Percentiles rank a stretch among this genome's conserved stretches.
These are phyloP conservation scores for Panzeria rudis DNA, from an alignment of 2,888 invertebrate species.

Conservation along the genomic window DNA sequence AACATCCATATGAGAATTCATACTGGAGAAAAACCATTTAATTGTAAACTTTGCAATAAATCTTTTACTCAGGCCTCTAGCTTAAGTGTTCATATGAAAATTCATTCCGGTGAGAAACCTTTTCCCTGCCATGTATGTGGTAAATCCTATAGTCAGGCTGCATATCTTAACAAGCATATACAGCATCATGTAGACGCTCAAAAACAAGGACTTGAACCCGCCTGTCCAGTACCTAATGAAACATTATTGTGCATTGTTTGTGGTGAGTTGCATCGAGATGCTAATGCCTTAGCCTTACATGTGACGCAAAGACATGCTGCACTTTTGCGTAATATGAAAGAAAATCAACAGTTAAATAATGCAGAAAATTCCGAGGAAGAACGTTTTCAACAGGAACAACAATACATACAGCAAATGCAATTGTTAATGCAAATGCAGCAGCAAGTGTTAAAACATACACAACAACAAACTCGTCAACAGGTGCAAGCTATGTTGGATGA, in stretches of 20 bases:
- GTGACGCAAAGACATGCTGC: slow-evolving; percentile 81
- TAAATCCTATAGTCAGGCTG: slow-evolving; percentile 82
- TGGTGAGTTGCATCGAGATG: slow-evolving; percentile 80
- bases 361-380: slow-evolving; percentile 73
- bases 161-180: slow-evolving; percentile 82
- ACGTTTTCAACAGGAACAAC: slow-evolving; percentile 76
- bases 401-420: slow-evolving; percentile 75
- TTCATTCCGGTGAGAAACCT: slow-evolving; percentile 82
- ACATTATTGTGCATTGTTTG: slow-evolving; percentile 82
- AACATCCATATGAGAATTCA: slow-evolving; percentile 84
- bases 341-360: slow-evolving; percentile 38
- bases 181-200: slow-evolving; percentile 78
- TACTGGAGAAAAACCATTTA: slow-evolving; percentile 83
- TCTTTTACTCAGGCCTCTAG: slow-evolving; percentile 83
- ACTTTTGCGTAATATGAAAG: slow-evolving; percentile 79
- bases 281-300: slow-evolving; percentile 80
- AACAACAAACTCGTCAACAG: slow-evolving; percentile 62
- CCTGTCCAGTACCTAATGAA: slow-evolving; percentile 71
- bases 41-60: slow-evolving; percentile 83
- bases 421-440: slow-evolving; percentile 76
- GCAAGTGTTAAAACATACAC: slow-evolving; percentile 73
- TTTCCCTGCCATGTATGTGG: slow-evolving; percentile 81
- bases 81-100: slow-evolving; percentile 83
- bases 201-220: slow-evolving; percentile 54
- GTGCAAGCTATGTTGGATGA: not conserved